phyloP scores from a whole-genome alignment of 2,113 vertebrate genomes.

The Tyrannus savana region DNA sequence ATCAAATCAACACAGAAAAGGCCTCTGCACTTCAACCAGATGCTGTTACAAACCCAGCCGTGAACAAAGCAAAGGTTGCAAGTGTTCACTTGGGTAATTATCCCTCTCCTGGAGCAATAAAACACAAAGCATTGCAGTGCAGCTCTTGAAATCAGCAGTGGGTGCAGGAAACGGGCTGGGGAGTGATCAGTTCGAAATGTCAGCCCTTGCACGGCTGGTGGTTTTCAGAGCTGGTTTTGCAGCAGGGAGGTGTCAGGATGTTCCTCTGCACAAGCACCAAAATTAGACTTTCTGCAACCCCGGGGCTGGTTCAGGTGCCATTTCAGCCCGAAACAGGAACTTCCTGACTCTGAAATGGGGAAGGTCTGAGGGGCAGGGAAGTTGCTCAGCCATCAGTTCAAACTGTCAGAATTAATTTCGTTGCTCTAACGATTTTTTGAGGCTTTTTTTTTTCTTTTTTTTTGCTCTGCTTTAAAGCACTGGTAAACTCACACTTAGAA shows the following conservation, averaged over 20 bases:
- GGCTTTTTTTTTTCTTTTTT: background rate
- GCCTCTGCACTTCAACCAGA: background rate
- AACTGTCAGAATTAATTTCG: background rate
- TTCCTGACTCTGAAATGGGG: slow-evolving; percentile 67
- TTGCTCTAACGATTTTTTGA: background rate
- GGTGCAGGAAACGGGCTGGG: background rate
- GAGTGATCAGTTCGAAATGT: background rate
- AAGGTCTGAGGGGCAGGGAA: background rate
- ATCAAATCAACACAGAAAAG: background rate
- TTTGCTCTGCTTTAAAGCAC: background rate
- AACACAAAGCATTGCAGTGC: background rate
- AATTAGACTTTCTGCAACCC: background rate
- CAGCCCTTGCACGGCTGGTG: background rate
- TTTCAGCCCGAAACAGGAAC: background rate
- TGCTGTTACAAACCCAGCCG: background rate
- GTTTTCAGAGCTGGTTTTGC: background rate
- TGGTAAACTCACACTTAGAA: background rate
- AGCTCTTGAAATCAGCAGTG: background rate
- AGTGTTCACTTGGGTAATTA: background rate
- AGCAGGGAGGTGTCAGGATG: slow-evolving; percentile 13
- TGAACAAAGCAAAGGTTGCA: background rate
- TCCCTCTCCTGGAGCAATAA: background rate
- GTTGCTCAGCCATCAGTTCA: background rate
- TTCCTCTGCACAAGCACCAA: slow-evolving; percentile 23
- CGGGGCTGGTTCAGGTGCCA: slow-evolving; percentile 66